Conservation (phyloP, 2,113 vertebrate genomes). For the Macquaria australasica region DNA sequence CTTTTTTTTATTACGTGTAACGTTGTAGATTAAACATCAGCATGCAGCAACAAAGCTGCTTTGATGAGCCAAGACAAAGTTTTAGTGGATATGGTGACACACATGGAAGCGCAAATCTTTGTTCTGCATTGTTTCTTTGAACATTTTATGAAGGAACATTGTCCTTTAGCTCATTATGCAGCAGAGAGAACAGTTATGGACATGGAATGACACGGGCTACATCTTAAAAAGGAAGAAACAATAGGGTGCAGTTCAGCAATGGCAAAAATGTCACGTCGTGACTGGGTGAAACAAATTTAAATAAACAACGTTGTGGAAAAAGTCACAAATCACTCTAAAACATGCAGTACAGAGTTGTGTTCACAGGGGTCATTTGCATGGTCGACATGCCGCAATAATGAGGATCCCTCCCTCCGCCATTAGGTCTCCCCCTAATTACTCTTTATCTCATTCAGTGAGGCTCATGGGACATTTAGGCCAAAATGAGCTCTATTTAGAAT, state of each 20-base stretch:
- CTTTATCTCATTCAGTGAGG: constrained; percentile 57
- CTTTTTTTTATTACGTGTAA: not conserved
- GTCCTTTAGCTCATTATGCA: not conserved
- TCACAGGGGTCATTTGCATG: constrained; percentile 54
- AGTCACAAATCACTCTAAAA: not conserved
- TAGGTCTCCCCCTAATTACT: constrained; percentile 65
- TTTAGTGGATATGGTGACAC: not conserved
- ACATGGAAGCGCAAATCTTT: not conserved
- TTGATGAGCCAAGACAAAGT: not conserved
- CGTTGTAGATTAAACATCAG: not conserved
- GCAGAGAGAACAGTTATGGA: not conserved
- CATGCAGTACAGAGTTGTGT: not conserved
- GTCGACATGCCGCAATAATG: constrained; percentile 69
- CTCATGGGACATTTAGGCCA: constrained; percentile 58
- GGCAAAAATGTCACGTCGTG: not conserved
- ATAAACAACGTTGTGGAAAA: not conserved
- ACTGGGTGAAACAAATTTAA: not conserved
- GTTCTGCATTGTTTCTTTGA: no score
- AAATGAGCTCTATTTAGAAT: constrained; percentile 48
- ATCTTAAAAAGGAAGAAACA: constrained; percentile 8
- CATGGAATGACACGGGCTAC: not conserved
- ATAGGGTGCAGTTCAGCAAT: not conserved
- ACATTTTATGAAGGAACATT: not conserved
- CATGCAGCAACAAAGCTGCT: not conserved
- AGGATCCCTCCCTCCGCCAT: constrained; percentile 64